Base-by-base conservation (phyloP, 1,140 invertebrate genomes). In the Micrasema minimum region DNA sequence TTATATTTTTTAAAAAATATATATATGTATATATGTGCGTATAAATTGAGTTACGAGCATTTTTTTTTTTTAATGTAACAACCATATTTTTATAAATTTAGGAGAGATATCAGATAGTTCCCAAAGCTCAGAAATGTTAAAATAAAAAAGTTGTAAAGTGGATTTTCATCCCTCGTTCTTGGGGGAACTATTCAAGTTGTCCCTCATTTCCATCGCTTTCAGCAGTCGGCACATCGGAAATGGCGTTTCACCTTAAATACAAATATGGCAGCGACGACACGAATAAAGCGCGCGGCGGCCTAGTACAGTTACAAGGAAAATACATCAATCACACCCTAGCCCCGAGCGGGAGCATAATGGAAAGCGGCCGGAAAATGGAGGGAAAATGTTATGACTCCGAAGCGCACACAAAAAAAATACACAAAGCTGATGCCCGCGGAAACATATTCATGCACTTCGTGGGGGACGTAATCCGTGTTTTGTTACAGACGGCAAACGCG, bases 261-360 rank as follows among this genome's bases (percentile, higher is more conserved):
- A 71, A 66, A 71, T 71, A 50, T 71, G 69, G 38, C 50, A 50
- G 53, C 35, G 70, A 72, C 70, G 51, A 67, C 38, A 31, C 59
- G 59, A 18, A 62, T 61, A 43, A n/a, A 62, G 16, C 14, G 31
- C 31, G 26, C 1, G 31, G 57, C 43, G 23, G 53, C 53, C 16
- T 18, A 26, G 41, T 23, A 23, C 41, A 20, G 57, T 31, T 38
- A 46, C 71, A 35, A 16, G 59, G 48, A 31, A 69, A 72, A 72
- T 46, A 73, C 72, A 73, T 73, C 72, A 73, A 73, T 73, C 72
- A 73, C 72, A 69, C 72, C 62, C 67, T 69, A 41, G 72, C 66
- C 72, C 64, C 37, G 59, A 57, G 66, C 65, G 20, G 37, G 64
- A 55, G 37, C 37, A 53, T 69, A 72, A 72, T 72, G 66, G 66